Evolutionary conservation across 2,113 vertebrate species (phyloP).

Genomic region (Catharus fuscescens): DNA sequence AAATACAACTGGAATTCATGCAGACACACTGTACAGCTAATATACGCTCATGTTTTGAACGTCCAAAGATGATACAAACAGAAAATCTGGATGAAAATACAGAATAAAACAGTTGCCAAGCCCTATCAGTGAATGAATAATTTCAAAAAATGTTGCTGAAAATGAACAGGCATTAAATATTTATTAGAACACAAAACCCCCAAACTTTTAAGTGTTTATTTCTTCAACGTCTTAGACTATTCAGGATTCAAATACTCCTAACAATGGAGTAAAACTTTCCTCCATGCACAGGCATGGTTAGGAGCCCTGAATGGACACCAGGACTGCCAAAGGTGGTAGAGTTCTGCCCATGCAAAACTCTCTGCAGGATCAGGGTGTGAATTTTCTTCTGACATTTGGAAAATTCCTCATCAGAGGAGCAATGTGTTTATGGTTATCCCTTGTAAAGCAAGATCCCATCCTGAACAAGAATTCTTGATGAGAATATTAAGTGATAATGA

Average conservation of each 20-base stretch:
- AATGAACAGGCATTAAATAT: not conserved
- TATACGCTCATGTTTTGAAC: not conserved
- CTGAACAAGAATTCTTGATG: not conserved
- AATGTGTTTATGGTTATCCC: not conserved
- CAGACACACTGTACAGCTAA: not conserved
- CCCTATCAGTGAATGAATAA: not conserved
- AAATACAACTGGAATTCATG: constrained; percentile 58
- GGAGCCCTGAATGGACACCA: not conserved
- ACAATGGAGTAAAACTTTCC: not conserved
- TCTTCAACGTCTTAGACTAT: not conserved
- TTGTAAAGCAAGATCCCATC: not conserved
- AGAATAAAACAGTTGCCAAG: constrained; percentile 29
- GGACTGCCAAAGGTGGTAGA: not conserved
- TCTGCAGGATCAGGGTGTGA: not conserved
- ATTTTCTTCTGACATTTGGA: not conserved
- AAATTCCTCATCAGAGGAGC: not conserved
- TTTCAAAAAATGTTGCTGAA: not conserved
- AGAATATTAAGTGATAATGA: constrained; percentile 46
- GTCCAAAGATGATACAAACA: not conserved
- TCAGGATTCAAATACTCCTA: not conserved
- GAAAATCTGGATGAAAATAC: constrained; percentile 41
- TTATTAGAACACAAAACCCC: not conserved
- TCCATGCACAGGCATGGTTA: fast-evolving
- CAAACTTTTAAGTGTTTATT: not conserved
- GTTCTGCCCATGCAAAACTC: not conserved